Conservation (phyloP, 2,113 vertebrate genomes). For the Cervus canadensis region DNA sequence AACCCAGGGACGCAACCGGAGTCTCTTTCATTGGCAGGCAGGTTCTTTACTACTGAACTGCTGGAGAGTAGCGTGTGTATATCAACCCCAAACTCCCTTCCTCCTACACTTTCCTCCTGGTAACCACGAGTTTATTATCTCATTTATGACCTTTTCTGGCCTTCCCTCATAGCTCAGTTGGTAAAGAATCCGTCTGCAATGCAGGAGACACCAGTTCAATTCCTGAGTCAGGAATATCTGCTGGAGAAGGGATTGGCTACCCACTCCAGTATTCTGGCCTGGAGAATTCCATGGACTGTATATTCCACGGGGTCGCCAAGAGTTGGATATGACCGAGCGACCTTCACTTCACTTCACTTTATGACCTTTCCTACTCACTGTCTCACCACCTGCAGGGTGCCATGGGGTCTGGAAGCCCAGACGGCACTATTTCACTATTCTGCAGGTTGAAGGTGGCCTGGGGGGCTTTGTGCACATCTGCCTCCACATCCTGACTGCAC, state of each 20-base stretch:
- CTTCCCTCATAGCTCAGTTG: neutral
- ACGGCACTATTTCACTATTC: neutral
- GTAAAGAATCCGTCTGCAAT: neutral
- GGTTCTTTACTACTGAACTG: neutral
- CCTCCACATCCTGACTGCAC: neutral
- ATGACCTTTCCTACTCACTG: neutral
- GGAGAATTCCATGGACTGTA: neutral
- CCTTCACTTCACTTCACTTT: neutral
- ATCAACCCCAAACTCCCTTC: neutral
- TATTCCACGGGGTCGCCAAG: fast-evolving
- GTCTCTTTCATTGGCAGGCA: neutral
- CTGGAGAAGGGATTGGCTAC: neutral
- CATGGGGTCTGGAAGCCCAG: neutral
- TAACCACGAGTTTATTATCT: neutral
- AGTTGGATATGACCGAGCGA: neutral
- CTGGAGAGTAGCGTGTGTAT: neutral
- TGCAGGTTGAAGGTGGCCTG: neutral
- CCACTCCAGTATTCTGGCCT: neutral
- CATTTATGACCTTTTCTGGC: neutral
- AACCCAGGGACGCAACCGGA: neutral
- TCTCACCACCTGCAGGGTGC: neutral
- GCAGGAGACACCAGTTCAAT: neutral
- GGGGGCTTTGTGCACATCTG: neutral
- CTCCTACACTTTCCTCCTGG: neutral
- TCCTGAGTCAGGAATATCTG: neutral